A percentile compares a stretch with the other conserved stretches of the same genome.
Evolutionary conservation across 2,113 vertebrate genomes (phyloP).

Genomic region (Arenaria interpres): DNA sequence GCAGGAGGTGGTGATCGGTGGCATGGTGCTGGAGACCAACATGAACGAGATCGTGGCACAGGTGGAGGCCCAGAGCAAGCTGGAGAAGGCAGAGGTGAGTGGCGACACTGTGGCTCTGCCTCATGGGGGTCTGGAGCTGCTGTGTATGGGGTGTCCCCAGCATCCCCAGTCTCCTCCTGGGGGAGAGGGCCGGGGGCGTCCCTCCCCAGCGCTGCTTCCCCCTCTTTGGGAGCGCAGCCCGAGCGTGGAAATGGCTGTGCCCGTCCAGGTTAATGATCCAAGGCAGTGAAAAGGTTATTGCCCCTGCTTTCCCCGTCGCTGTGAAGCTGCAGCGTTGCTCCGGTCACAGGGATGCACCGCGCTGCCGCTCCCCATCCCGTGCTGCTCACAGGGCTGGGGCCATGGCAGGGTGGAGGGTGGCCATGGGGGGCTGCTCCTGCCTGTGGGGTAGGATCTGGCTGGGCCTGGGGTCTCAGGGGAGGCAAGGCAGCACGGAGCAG

Average conservation of each 20-base stretch:
- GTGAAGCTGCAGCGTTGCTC: not conserved
- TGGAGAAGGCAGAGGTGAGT: constrained; percentile 94
- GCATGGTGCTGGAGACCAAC: constrained; percentile 96
- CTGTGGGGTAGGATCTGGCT: accelerated
- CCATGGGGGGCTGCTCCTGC: too few species aligned
- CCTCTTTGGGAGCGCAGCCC: not conserved
- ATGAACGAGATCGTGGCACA: constrained; percentile 95
- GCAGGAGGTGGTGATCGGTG: constrained; percentile 93
- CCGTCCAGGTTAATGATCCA: not conserved
- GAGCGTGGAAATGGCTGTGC: accelerated
- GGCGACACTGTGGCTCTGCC: accelerated
- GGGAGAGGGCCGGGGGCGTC: not conserved
- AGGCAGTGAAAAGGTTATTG: not conserved
- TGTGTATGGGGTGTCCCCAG: accelerated
- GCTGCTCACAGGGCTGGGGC: accelerated
- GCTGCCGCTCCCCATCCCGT: accelerated
- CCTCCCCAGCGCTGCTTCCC: not conserved
- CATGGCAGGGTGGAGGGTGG: accelerated
- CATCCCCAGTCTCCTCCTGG: too few species aligned
- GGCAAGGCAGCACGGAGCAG: not conserved
- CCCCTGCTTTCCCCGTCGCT: not conserved
- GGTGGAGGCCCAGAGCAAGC: constrained; percentile 89
- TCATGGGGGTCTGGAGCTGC: accelerated
- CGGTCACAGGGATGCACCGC: accelerated
- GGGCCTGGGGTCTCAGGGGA: not conserved